These are phyloP conservation scores for Synanthedon formicaeformis DNA, from an alignment of 2,888 invertebrate species.

Conservation along the genomic window DNA sequence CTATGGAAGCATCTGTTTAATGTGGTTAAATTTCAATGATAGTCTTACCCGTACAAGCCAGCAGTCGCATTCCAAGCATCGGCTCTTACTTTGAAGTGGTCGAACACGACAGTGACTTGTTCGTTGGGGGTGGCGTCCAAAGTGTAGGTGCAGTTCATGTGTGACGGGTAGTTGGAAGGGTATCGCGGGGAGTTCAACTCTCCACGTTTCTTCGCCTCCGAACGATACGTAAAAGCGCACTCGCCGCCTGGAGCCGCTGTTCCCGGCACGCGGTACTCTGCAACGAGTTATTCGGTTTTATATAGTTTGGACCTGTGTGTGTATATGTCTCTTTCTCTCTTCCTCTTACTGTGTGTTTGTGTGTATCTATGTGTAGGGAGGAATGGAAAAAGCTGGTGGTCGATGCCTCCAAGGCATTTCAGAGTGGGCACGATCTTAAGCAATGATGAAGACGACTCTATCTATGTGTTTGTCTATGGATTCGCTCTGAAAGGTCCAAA, in stretches of 20 bases:
- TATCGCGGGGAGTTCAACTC: constrained; percentile 96
- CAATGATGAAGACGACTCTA: no score
- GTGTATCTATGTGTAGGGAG: no score
- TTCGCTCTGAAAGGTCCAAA: no score
- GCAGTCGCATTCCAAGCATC: constrained; percentile 83
- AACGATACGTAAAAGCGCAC: constrained; percentile 92
- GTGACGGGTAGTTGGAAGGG: constrained; percentile 96
- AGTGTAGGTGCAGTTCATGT: constrained; percentile 93
- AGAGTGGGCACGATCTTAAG: no score
- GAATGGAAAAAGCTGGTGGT: no score
- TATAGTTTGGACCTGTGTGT: neutral
- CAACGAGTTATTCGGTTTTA: constrained; percentile 1
- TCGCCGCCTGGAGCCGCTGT: constrained; percentile 92
- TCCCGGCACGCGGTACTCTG: constrained; percentile 94
- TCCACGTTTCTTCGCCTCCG: constrained; percentile 87
- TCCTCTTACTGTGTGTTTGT: no score
- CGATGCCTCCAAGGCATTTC: no score
- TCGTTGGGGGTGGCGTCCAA: constrained; percentile 89
- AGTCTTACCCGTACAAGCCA: constrained; percentile 50
- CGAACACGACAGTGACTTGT: constrained; percentile 91
- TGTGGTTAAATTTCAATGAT: no score
- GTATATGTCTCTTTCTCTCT: constrained; percentile 4
- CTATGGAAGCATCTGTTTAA: no score
- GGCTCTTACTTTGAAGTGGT: constrained; percentile 90
- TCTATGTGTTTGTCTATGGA: no score